Base-by-base conservation (phyloP, 2,797 vertebrate genomes). In the Lagorchestes hirsutus region DNA sequence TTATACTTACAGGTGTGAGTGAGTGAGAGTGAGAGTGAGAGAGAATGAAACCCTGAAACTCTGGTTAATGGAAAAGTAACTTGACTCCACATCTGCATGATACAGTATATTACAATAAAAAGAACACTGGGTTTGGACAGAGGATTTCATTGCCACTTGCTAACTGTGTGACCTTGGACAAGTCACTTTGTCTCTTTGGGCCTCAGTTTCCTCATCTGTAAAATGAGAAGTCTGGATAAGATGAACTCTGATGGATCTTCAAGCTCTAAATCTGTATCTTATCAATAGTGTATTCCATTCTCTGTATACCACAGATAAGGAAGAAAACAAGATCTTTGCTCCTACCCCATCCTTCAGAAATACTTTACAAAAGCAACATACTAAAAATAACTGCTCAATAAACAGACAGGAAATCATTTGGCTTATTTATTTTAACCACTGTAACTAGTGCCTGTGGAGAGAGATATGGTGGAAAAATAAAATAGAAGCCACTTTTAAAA, bases 391-490 rank as follows among this genome's bases (percentile, higher is more conserved):
- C 67, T 90, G 50, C 27, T 87, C 74, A 50, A 92, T 91, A 93
- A 94, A 59, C 58, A 93, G 13, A 91, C 92, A 55, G 93, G 96
- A 54, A 91, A 52, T 74, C 87, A 40, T 92, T 92, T 93, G 91
- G 8, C 93, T 95, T 59, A 58, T 90, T 90, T 96, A 55, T 96
- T 54, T 62, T 90, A 34, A 16, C 31, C 29, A 92, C 29, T 13
- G 34, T 55, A 0, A 29, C 90, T 54, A 90, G 46, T 27, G 93
- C 28, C 50, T 54, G 54, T 91, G 54, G 90, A 91, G 90, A 91
- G n/a, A 91, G 95, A 93, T 54, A 91, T 91, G 92, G 90, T 97
- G 90, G 8, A 54, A 50, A 95, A 96, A 97, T 97, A 93, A 97
- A 96, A 93, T 34, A 92, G 90, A 96, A 96, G 18, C 40, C 96